A percentile compares a stretch with the other conserved stretches of the same genome.
Evolutionary conservation across 2,797 vertebrate genomes (phyloP).

Genomic region (Meda fulgida): DNA sequence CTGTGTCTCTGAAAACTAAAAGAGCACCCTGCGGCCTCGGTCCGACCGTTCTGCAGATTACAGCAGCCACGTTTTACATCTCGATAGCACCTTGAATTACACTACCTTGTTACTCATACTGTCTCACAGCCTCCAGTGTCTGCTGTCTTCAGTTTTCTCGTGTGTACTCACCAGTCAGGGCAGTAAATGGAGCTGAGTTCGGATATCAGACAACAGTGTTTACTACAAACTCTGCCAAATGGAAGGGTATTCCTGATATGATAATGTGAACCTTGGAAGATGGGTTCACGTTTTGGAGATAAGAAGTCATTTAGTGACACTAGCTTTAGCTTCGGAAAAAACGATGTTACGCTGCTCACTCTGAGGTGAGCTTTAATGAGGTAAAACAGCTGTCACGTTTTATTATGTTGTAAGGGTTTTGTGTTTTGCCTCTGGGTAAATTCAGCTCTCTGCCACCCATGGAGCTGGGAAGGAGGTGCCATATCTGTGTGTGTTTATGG

Average conservation of each 20-base stretch:
- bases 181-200: slow-evolving; percentile 1
- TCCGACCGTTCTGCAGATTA: slow-evolving; percentile 30
- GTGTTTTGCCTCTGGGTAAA: slow-evolving; percentile 42
- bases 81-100: slow-evolving; percentile 36
- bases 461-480: slow-evolving; percentile 30
- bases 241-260: slow-evolving; percentile 12
- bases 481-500: slow-evolving; percentile 31
- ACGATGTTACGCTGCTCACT: not conserved
- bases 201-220: slow-evolving; percentile 9
- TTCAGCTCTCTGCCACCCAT: slow-evolving; percentile 42
- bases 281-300: slow-evolving; percentile 20
- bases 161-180: not conserved
- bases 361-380: slow-evolving; percentile 48
- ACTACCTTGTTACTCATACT: slow-evolving; percentile 6
- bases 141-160: slow-evolving; percentile 13
- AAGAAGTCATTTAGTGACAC: not conserved
- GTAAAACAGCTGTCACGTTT: slow-evolving; percentile 49
- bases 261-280: not conserved
- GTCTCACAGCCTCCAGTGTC: slow-evolving; percentile 14
- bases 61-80: slow-evolving; percentile 46
- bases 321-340: slow-evolving; percentile 11
- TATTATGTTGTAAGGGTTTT: slow-evolving; percentile 44
- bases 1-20: slow-evolving; percentile 73
- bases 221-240: slow-evolving; percentile 31
- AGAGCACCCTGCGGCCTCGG: slow-evolving; percentile 58